Conservation (phyloP, 2,888 invertebrate genomes). For the Eledone cirrhosa region DNA sequence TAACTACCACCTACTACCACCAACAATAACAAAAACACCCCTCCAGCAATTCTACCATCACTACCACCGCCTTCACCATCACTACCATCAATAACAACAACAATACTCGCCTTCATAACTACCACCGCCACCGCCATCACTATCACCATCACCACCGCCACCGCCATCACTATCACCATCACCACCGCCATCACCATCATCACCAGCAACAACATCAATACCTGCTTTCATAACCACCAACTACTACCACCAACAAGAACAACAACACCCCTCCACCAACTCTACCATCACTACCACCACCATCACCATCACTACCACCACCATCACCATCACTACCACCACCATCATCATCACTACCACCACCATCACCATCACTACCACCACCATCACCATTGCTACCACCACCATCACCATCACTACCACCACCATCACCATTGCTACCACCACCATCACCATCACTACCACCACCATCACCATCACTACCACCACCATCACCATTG, state of each 20-base stretch:
- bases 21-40: too few relatives aligned
- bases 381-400: conserved; percentile 7
- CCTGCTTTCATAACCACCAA: conserved; percentile 1
- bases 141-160: background rate
- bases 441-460: background rate
- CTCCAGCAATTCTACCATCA: too few relatives aligned
- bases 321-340: background rate
- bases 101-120: background rate
- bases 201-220: background rate
- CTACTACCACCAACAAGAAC: too few relatives aligned
- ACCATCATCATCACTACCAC: background rate
- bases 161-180: background rate
- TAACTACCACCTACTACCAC: too few relatives aligned
- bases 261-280: too few relatives aligned
- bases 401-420: conserved; percentile 3
- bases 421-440: too few relatives aligned
- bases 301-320: background rate
- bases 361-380: conserved; percentile 1
- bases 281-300: too few relatives aligned
- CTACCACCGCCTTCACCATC: too few relatives aligned
- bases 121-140: conserved; percentile 5
- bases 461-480: too few relatives aligned
- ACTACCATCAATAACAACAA: background rate
- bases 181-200: background rate
- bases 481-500: conserved; percentile 8